These are phyloP conservation scores for Athalia rosae DNA, from an alignment of 2,888 invertebrate genomes.

Conservation along the genomic window DNA sequence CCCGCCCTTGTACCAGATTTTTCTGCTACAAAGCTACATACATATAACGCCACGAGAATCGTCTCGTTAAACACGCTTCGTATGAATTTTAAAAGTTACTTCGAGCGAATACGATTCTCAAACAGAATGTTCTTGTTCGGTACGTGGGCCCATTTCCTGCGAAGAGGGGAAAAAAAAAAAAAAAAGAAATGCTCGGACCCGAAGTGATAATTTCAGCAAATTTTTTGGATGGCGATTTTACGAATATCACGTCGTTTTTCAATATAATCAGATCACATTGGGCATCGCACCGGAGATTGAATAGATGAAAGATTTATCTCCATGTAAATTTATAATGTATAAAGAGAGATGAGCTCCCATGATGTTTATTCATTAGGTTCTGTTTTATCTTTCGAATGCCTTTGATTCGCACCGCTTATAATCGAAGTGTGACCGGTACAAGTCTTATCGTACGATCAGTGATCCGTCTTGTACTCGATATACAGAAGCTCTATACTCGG, in stretches of 20 bases:
- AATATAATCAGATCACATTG: too few relatives aligned
- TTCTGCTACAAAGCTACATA: too few relatives aligned
- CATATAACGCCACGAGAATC: not conserved
- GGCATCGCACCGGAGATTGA: too few relatives aligned
- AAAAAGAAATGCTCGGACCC: too few relatives aligned
- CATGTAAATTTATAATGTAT: too few relatives aligned
- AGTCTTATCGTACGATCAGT: constrained; percentile 56
- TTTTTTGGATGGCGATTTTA: too few relatives aligned
- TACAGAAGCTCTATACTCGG: constrained; percentile 14
- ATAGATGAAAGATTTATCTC: too few relatives aligned
- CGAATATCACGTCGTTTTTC: too few relatives aligned
- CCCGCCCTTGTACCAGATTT: not conserved
- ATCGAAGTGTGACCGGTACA: constrained; percentile 56
- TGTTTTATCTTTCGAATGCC: constrained; percentile 41
- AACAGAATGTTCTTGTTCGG: not conserved
- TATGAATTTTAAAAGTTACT: not conserved
- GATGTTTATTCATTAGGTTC: constrained; percentile 48
- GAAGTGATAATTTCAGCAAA: too few relatives aligned
- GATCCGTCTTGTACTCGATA: constrained; percentile 55
- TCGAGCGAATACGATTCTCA: not conserved
- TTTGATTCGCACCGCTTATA: constrained; percentile 54
- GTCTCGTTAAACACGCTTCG: constrained; percentile 18
- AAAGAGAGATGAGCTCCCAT: not conserved
- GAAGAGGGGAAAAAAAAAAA: not conserved
- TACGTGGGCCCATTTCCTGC: too few relatives aligned